Percentiles rank a stretch among this genome's conserved stretches.
phyloP scores from a whole-genome alignment of 2,888 invertebrate species.

The Brachypterus glaber region DNA sequence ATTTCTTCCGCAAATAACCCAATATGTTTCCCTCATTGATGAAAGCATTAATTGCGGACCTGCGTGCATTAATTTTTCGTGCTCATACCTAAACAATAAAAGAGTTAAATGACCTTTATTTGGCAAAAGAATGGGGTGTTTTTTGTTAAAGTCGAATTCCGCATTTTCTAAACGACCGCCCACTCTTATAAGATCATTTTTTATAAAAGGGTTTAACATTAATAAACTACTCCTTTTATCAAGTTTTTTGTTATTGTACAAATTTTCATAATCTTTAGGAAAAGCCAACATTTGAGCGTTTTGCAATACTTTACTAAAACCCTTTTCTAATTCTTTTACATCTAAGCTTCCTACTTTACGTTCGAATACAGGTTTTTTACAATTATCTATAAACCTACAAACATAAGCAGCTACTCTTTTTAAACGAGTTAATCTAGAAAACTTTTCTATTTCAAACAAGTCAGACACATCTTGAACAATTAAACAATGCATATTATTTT shows the following conservation, averaged over 20 bases:
- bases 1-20: conserved; percentile 16
- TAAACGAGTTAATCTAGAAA: conserved; percentile 2
- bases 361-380: background rate
- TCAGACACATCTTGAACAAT: too few species aligned
- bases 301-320: conserved; percentile 2
- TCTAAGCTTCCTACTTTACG: background rate
- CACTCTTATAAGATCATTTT: conserved; percentile 15
- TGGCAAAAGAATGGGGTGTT: conserved; percentile 17
- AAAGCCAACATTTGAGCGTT: conserved; percentile 3
- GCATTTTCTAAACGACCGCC: conserved; percentile 16
- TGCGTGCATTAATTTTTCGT: conserved; percentile 16
- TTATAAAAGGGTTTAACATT: conserved; percentile 15
- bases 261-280: conserved; percentile 7
- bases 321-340: background rate
- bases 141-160: conserved; percentile 11
- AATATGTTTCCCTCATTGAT: conserved; percentile 16
- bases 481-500: too few species aligned
- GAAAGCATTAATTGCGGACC: conserved; percentile 16
- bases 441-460: conserved; percentile 2
- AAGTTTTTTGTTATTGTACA: background rate
- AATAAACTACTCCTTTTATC: conserved; percentile 6
- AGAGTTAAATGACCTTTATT: conserved; percentile 15
- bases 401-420: conserved; percentile 4
- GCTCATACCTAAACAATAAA: conserved; percentile 16
- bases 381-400: background rate